A percentile compares a stretch with the other conserved stretches of the same genome.
phyloP scores from a whole-genome alignment of 30 jellyfish, hydroid and myxozoan species.

The Haliclystus octoradiatus region DNA sequence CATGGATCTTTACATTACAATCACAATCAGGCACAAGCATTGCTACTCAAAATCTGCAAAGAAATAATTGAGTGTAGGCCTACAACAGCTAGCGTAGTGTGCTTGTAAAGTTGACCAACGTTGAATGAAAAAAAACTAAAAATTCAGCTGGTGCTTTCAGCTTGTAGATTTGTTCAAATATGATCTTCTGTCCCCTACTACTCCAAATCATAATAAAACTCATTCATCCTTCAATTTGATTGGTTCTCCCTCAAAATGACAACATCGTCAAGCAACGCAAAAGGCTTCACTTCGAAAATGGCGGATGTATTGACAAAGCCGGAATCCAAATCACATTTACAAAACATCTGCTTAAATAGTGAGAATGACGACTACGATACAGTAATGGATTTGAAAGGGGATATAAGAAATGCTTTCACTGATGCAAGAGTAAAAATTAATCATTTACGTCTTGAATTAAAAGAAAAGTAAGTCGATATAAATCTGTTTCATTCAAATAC shows the following conservation, averaged over 20 bases:
- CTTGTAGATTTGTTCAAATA: background rate
- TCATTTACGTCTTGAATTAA: background rate
- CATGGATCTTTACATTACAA: too few species aligned
- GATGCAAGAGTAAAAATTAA: background rate
- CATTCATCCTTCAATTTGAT: background rate
- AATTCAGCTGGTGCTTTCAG: background rate
- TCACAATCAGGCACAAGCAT: too few species aligned
- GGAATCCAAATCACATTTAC: background rate
- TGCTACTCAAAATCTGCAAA: too few species aligned
- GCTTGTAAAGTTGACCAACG: too few species aligned
- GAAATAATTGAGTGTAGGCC: too few species aligned
- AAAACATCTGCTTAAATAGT: background rate
- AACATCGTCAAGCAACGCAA: conserved; percentile 1
- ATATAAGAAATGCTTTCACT: background rate
- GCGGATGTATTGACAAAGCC: background rate
- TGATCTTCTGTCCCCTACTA: too few species aligned
- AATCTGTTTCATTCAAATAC: background rate
- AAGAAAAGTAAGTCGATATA: background rate
- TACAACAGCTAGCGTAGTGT: too few species aligned
- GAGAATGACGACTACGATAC: background rate
- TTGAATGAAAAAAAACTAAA: too few species aligned
- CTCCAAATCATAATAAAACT: too few species aligned
- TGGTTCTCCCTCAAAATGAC: background rate
- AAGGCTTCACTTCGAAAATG: background rate
- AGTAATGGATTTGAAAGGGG: background rate